phyloP scores from a whole-genome alignment of 2,113 vertebrate genomes.

The Phalacrocorax carbo region DNA sequence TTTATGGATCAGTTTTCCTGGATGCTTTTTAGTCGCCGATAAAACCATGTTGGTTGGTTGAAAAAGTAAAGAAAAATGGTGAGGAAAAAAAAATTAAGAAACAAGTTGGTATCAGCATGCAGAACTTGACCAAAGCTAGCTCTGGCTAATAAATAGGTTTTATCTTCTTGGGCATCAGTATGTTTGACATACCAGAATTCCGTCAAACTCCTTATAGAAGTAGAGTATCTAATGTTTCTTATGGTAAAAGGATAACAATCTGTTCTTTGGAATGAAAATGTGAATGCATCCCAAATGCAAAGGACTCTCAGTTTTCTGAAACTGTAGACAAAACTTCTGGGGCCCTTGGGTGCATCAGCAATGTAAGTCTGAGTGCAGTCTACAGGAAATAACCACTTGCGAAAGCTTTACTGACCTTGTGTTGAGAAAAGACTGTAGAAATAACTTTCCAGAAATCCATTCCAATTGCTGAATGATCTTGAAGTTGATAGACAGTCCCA shows the following conservation, averaged over 20 bases:
- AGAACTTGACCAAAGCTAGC: neutral
- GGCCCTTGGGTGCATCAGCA: neutral
- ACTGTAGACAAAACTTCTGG: neutral
- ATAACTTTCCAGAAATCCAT: neutral
- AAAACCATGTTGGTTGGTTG: neutral
- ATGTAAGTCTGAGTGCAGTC: neutral
- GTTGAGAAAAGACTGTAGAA: neutral
- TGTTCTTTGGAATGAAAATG: neutral
- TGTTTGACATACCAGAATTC: neutral
- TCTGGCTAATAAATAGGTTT: neutral
- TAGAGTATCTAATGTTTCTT: neutral
- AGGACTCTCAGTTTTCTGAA: neutral
- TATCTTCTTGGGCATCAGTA: neutral
- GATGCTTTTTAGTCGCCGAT: neutral
- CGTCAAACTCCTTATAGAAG: neutral
- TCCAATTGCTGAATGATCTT: neutral
- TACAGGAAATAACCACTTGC: neutral
- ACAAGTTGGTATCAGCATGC: neutral
- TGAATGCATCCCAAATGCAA: neutral
- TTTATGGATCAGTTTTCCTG: slow-evolving; percentile 16
- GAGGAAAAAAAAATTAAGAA: neutral
- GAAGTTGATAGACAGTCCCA: neutral
- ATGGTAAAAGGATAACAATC: neutral
- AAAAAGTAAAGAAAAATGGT: neutral
- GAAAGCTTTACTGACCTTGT: neutral